These are phyloP conservation scores for Hanleya hanleyi DNA, from an alignment of 2,888 invertebrate genomes.

Conservation along the genomic window DNA sequence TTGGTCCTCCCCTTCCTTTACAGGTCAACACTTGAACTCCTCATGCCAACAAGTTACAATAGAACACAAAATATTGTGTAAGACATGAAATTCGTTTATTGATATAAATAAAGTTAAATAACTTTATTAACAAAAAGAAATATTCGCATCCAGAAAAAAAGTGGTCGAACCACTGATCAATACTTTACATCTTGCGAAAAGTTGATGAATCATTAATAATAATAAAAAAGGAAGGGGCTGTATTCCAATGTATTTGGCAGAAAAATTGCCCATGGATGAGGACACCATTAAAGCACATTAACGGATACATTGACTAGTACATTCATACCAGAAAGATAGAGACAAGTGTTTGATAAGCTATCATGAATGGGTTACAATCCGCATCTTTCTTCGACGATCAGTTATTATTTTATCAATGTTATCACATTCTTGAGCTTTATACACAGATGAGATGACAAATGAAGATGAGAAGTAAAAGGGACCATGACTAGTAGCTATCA, in stretches of 20 bases:
- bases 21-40: not conserved
- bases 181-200: slow-evolving; percentile 1
- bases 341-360: not conserved
- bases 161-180: not conserved
- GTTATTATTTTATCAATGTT: not conserved
- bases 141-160: not conserved
- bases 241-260: not conserved
- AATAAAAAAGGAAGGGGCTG: not conserved
- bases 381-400: not conserved
- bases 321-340: not conserved
- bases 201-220: not conserved
- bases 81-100: not conserved
- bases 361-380: not conserved
- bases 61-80: not conserved
- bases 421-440: slow-evolving; percentile 10
- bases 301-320: not conserved
- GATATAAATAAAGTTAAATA: not conserved
- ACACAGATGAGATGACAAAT: slow-evolving; percentile 10
- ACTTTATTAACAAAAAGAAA: not conserved
- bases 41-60: not conserved
- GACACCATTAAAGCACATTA: slow-evolving; percentile 6
- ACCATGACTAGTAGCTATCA: not conserved
- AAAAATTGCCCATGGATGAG: not conserved
- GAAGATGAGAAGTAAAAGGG: slow-evolving; percentile 8
- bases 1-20: not conserved